A percentile compares a stretch with the other conserved stretches of the same genome.
These are phyloP conservation scores for Antennarius maculatus DNA, from an alignment of 2,797 vertebrate species.

Conservation along the genomic window DNA sequence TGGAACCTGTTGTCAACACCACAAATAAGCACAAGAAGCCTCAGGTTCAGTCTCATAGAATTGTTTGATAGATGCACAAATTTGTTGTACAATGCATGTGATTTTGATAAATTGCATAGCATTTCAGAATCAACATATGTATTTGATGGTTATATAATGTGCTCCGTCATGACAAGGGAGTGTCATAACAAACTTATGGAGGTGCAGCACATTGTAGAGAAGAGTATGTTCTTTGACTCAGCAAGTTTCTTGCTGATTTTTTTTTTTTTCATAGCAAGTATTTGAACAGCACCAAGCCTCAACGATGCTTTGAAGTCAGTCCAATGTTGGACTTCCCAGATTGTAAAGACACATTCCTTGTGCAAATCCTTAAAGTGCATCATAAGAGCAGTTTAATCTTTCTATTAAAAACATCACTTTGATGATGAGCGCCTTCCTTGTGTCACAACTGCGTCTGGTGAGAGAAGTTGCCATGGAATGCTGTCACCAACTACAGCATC, in stretches of 20 bases:
- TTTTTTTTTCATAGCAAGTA: not conserved
- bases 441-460: constrained; percentile 2
- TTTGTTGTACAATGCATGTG: constrained; percentile 14
- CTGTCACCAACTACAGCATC: constrained; percentile 30
- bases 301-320: not conserved
- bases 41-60: constrained; percentile 2
- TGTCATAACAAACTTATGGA: constrained; percentile 9
- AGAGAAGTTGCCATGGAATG: constrained; percentile 7
- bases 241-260: not conserved
- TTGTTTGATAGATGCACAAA: constrained; percentile 15
- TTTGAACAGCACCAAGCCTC: not conserved
- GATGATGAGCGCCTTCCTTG: not conserved
- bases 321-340: not conserved
- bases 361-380: not conserved
- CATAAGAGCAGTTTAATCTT: constrained; percentile 15
- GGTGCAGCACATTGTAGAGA: not conserved
- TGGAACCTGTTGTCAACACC: constrained; percentile 57
- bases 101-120: constrained; percentile 8
- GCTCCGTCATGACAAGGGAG: constrained; percentile 7
- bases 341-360: not conserved
- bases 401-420: constrained; percentile 7
- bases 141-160: constrained; percentile 26
- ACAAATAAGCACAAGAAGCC: constrained; percentile 22
- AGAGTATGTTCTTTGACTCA: not conserved
- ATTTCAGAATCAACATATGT: constrained; percentile 38